Evolutionary conservation across 2,113 vertebrate genomes (phyloP).

Genomic region (Petaurus breviceps): DNA sequence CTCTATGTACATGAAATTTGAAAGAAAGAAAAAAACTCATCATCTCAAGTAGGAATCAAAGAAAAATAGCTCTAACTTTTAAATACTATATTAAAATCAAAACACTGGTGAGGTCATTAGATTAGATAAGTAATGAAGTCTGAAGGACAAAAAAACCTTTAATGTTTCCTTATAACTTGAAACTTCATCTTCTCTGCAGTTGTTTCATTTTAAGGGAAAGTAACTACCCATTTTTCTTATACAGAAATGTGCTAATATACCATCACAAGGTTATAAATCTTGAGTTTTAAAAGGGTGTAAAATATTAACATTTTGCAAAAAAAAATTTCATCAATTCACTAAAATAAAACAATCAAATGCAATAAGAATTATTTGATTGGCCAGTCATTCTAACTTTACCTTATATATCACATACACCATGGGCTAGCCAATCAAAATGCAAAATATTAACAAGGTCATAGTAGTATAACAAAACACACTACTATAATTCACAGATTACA

Average conservation of each 20-base stretch:
- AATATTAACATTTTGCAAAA: conserved; percentile 63
- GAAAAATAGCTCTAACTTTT: not conserved
- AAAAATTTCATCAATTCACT: conserved; percentile 64
- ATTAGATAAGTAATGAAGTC: conserved; percentile 36
- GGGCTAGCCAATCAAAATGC: conserved; percentile 82
- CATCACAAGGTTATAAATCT: conserved; percentile 59
- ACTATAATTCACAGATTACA: conserved; percentile 88
- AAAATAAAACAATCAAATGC: conserved; percentile 64
- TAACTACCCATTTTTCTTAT: conserved; percentile 30
- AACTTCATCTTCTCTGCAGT: conserved; percentile 37
- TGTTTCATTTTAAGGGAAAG: conserved; percentile 39
- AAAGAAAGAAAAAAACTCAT: not conserved
- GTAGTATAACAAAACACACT: conserved; percentile 83
- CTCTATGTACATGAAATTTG: not conserved
- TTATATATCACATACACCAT: conserved; percentile 68
- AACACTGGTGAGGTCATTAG: conserved; percentile 28
- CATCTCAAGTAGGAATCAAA: not conserved
- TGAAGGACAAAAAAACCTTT: conserved; percentile 16
- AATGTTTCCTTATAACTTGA: conserved; percentile 45
- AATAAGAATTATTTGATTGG: conserved; percentile 76
- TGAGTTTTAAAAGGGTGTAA: conserved; percentile 52
- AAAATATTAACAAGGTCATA: conserved; percentile 87
- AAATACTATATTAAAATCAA: conserved; percentile 29
- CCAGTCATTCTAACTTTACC: conserved; percentile 77
- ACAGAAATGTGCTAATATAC: conserved; percentile 44